Evolutionary conservation across 2,113 vertebrate genomes (phyloP).

Genomic region (Ailurus styani): DNA sequence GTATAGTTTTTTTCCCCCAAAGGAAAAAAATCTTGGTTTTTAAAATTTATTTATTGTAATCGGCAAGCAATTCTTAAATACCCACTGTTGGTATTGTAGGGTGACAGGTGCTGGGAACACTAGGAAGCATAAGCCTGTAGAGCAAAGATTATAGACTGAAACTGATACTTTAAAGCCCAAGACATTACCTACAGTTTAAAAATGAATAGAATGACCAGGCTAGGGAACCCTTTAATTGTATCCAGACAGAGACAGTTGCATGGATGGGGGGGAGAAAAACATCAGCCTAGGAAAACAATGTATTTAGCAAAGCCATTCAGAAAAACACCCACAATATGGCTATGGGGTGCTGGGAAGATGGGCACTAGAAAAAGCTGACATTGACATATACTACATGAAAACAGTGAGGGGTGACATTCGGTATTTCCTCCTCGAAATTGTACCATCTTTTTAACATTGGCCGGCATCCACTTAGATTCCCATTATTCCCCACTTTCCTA

Average conservation of each 20-base stretch:
- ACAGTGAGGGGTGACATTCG: not conserved
- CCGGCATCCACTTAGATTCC: not conserved
- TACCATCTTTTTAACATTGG: not conserved
- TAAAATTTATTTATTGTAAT: not conserved
- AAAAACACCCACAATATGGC: not conserved
- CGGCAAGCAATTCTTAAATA: not conserved
- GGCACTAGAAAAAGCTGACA: not conserved
- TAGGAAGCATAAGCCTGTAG: not conserved
- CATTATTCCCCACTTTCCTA: not conserved
- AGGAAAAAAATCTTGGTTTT: not conserved
- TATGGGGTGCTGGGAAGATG: not conserved
- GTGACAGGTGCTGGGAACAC: not conserved
- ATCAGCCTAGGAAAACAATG: not conserved
- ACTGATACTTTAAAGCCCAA: not conserved
- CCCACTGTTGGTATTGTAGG: not conserved
- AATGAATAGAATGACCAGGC: not conserved
- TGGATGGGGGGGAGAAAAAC: rapidly evolving
- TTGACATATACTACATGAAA: not conserved
- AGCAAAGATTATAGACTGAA: not conserved
- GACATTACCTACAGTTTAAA: not conserved
- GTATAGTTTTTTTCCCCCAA: not conserved
- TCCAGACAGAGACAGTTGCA: not conserved
- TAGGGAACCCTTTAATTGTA: not conserved
- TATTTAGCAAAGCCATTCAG: not conserved
- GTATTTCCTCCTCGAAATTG: not conserved